phyloP scores from a whole-genome alignment of 2,797 vertebrate species.

The Rallus crepitans region DNA sequence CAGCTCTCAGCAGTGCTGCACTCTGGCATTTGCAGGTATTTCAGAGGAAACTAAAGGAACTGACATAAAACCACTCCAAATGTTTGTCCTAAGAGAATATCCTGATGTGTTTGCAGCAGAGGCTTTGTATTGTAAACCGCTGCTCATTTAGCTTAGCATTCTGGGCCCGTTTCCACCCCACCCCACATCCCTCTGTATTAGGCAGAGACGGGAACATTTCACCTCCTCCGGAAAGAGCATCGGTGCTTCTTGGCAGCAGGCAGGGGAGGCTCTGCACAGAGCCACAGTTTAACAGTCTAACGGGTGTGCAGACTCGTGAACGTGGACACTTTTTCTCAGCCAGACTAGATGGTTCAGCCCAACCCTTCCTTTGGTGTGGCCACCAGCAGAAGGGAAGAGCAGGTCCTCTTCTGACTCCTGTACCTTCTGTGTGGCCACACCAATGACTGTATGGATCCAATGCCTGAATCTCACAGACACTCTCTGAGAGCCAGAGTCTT shows the following conservation, averaged over 20 bases:
- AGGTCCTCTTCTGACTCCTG: not conserved
- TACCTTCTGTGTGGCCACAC: not conserved
- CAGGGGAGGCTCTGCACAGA: not conserved
- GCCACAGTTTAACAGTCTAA: not conserved
- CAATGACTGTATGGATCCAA: not conserved
- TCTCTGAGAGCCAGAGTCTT: not conserved
- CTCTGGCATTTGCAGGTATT: not conserved
- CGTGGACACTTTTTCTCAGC: not conserved
- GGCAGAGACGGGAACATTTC: conserved; percentile 9
- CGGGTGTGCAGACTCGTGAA: not conserved
- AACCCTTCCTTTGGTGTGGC: not conserved
- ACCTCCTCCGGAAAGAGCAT: not conserved
- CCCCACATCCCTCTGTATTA: not conserved
- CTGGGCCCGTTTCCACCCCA: not conserved
- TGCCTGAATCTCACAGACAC: not conserved
- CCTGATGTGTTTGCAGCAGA: not conserved
- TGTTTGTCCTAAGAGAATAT: conserved; percentile 24
- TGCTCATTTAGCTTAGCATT: conserved; percentile 27
- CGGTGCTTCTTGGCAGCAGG: conserved; percentile 6
- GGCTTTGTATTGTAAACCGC: not conserved
- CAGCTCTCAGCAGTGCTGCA: fast-evolving
- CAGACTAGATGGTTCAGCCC: not conserved
- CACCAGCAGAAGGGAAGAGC: not conserved
- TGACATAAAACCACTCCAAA: not conserved
- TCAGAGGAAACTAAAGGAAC: not conserved